Percentiles rank a stretch among this genome's conserved stretches.
Evolutionary conservation across 1,140 invertebrate species (phyloP).

Genomic region (Pseudomyrmex gracilis): DNA sequence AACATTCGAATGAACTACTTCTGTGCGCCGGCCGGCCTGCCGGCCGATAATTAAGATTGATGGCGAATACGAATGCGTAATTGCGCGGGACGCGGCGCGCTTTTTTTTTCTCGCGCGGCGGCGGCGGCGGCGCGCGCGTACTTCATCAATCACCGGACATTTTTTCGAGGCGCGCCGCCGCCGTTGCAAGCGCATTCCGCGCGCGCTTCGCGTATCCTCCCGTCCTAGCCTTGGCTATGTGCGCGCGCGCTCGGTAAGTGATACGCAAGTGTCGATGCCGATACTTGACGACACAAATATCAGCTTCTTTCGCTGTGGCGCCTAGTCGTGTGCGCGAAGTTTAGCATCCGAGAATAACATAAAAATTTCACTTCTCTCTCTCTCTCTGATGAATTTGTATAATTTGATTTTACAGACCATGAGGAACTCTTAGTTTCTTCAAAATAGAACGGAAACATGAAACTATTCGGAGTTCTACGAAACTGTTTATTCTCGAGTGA

Average conservation of each 20-base stretch:
- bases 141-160: constrained; percentile 72
- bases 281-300: too few species aligned
- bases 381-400: too few species aligned
- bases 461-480: too few species aligned
- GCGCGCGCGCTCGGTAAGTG: constrained; percentile 31
- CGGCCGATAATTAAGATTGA: constrained; percentile 73
- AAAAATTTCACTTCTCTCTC: too few species aligned
- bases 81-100: constrained; percentile 70
- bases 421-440: too few species aligned
- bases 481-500: too few species aligned
- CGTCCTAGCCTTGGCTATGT: constrained; percentile 10
- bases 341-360: too few species aligned
- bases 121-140: constrained; percentile 43
- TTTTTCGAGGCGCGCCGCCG: constrained; percentile 37
- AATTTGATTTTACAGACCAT: too few species aligned
- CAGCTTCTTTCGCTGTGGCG: too few species aligned
- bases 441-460: too few species aligned
- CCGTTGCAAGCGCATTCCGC: constrained; percentile 60
- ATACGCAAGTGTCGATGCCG: constrained; percentile 25
- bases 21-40: constrained; percentile 27
- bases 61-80: constrained; percentile 73
- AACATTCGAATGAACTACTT: constrained; percentile 75
- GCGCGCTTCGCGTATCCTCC: constrained; percentile 58
- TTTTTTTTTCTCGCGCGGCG: constrained; percentile 54
- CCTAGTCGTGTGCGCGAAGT: too few species aligned